A percentile compares a stretch with the other conserved stretches of the same genome.
These are phyloP conservation scores for Carposina sasakii DNA, from an alignment of 1,140 invertebrate species.

Conservation along the genomic window DNA sequence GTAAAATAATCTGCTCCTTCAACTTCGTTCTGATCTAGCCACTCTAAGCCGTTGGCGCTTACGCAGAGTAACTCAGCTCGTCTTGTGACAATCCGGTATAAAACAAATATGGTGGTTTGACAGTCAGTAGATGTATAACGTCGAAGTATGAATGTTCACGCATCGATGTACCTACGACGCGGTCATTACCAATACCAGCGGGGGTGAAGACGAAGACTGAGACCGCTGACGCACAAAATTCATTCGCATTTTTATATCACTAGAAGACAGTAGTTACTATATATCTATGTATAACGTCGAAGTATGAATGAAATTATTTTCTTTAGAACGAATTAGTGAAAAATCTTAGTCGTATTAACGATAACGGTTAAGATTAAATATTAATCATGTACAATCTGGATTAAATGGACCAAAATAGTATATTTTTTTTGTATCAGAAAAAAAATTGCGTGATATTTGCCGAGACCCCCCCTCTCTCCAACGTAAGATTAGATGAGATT, in stretches of 20 bases:
- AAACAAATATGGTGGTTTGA: slow-evolving; percentile 10
- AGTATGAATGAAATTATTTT: no score
- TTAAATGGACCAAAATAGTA: neutral
- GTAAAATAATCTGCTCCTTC: slow-evolving; percentile 19
- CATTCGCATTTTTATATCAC: slow-evolving; percentile 1
- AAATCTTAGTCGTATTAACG: no score
- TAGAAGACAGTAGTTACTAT: no score
- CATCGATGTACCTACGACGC: slow-evolving; percentile 7
- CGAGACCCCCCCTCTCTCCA: slow-evolving; percentile 15
- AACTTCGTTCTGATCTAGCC: slow-evolving; percentile 13
- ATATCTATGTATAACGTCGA: no score
- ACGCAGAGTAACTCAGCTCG: no score
- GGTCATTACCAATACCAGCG: no score
- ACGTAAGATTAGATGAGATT: slow-evolving; percentile 17
- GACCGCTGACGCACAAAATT: no score
- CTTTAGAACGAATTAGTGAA: no score
- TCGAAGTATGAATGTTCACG: slow-evolving; percentile 7
- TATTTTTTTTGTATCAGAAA: neutral
- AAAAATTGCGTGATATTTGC: slow-evolving; percentile 13
- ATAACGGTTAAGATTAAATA: no score
- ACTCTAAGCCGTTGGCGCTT: slow-evolving; percentile 13
- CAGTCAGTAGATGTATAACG: slow-evolving; percentile 8
- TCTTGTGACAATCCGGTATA: slow-evolving; percentile 8
- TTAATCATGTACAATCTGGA: no score
- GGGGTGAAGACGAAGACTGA: no score